A percentile compares a stretch with the other conserved stretches of the same genome.
phyloP scores from a whole-genome alignment of 2,113 vertebrate genomes.

The Gila orcuttii region DNA sequence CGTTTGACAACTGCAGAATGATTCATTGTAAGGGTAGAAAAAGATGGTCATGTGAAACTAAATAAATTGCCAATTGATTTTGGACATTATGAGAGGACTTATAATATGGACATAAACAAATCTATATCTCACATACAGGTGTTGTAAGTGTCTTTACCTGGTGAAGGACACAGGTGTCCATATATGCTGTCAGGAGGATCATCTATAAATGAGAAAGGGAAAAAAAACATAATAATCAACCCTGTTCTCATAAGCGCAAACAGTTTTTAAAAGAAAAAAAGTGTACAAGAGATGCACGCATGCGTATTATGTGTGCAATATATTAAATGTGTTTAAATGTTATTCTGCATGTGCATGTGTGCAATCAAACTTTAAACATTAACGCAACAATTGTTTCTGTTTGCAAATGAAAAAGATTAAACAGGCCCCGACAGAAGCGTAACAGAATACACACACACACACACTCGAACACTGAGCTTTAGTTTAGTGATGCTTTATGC shows the following conservation, averaged over 20 bases:
- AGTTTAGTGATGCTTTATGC: background rate
- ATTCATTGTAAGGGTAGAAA: background rate
- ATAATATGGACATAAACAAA: background rate
- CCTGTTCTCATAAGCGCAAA: background rate
- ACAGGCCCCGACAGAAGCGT: background rate
- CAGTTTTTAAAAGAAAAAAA: background rate
- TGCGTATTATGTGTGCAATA: background rate
- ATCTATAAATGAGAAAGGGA: slow-evolving; percentile 21
- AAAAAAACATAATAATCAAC: background rate
- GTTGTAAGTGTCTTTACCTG: slow-evolving; percentile 46
- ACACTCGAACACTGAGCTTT: background rate
- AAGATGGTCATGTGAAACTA: background rate
- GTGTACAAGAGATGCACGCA: background rate
- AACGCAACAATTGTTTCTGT: background rate
- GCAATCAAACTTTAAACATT: background rate
- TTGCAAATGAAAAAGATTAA: background rate
- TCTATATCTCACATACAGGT: background rate
- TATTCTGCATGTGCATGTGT: background rate
- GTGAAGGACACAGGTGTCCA: slow-evolving; percentile 49
- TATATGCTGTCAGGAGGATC: slow-evolving; percentile 44
- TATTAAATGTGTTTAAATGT: background rate
- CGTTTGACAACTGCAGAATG: background rate
- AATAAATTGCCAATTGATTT: background rate
- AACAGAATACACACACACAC: background rate
- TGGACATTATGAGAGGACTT: background rate